phyloP scores from a whole-genome alignment of 1,140 invertebrate species.

The Thaumatotibia leucotreta region DNA sequence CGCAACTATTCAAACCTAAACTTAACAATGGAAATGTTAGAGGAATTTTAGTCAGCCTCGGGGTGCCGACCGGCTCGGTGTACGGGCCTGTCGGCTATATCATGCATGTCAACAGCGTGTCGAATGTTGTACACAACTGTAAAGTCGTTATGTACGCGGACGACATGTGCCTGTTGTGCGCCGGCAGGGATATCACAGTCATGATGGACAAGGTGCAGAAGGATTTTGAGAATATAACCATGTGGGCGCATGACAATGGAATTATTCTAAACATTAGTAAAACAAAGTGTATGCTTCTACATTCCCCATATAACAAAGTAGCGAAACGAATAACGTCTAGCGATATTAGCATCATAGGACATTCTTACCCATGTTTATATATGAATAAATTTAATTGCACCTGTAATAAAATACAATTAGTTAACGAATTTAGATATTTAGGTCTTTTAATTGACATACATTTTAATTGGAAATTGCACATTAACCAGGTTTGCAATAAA shows the following conservation, averaged over 20 bases:
- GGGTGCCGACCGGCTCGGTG: constrained; percentile 19
- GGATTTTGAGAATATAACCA: constrained; percentile 17
- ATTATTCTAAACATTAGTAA: constrained; percentile 24
- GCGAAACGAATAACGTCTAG: background rate
- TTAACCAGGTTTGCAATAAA: background rate
- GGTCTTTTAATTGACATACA: background rate
- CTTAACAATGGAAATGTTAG: no score
- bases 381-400: background rate
- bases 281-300: constrained; percentile 22
- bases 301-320: constrained; percentile 5
- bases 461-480: constrained; percentile 5
- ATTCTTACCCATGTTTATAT: background rate
- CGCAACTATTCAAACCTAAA: no score
- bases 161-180: background rate
- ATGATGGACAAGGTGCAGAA: background rate
- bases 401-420: background rate
- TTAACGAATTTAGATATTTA: background rate
- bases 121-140: constrained; percentile 18
- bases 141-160: constrained; percentile 21
- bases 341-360: background rate
- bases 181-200: background rate
- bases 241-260: constrained; percentile 23
- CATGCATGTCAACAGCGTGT: constrained; percentile 23
- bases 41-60: no score
- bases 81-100: constrained; percentile 19